Percentiles rank a stretch among this genome's conserved stretches.
Evolutionary conservation across 2,113 vertebrate genomes (phyloP).

Genomic region (mouse (Mus musculus)): GRCm39 chr11:43111001-43111500

Average conservation of each 20-base stretch:
- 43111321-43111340: not conserved
- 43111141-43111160: not conserved
- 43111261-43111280: not conserved
- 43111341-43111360: not conserved
- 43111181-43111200: not conserved
- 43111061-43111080: not conserved
- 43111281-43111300: not conserved
- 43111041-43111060: not conserved
- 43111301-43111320: not conserved
- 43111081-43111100: not conserved
- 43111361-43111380: not conserved
- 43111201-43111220: not conserved
- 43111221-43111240: not conserved
- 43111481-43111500: not conserved
- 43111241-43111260: not conserved
- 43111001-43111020: not conserved
- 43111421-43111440: not conserved
- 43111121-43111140: not conserved
- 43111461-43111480: not conserved
- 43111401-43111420: not conserved
- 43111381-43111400: not conserved
- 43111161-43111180: not conserved
- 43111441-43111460: not conserved
- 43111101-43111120: not conserved
- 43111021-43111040: not conserved